Evolutionary conservation across 2,888 invertebrate genomes (phyloP).

Genomic region (Diarsia brunnea): DNA sequence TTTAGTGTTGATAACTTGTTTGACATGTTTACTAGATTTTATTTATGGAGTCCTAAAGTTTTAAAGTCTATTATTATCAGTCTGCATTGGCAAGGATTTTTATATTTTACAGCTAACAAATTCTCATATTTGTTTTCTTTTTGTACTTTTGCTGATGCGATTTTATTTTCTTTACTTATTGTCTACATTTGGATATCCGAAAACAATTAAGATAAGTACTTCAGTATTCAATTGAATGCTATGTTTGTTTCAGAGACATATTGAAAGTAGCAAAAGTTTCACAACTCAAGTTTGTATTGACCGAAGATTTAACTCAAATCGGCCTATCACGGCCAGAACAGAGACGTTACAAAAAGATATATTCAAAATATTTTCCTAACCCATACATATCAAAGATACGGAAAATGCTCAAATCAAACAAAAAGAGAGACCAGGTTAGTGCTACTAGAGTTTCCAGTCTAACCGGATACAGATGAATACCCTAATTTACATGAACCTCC

Average conservation of each 20-base stretch:
- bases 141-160: not conserved
- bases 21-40: not conserved
- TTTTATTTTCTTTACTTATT: not conserved
- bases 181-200: not conserved
- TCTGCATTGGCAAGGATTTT: conserved; percentile 27
- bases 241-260: conserved; percentile 92
- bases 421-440: conserved; percentile 89
- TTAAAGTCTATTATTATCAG: not conserved
- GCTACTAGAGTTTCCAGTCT: not conserved
- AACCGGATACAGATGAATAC: no score
- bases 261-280: conserved; percentile 97
- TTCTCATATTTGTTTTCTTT: not conserved
- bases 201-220: not conserved
- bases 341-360: conserved; percentile 97
- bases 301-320: conserved; percentile 97
- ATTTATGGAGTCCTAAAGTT: not conserved
- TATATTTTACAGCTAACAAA: not conserved
- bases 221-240: conserved; percentile 16
- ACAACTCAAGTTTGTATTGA: conserved; percentile 98
- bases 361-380: conserved; percentile 98
- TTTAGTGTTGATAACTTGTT: conserved; percentile 5
- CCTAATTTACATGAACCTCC: no score
- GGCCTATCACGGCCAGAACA: conserved; percentile 99
- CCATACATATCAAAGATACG: conserved; percentile 98
- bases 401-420: conserved; percentile 93